Evolutionary conservation across 2,888 invertebrate species (phyloP), one percentile per base, ranked within the genome.

Genomic region (Stenodema calcarata): DNA sequence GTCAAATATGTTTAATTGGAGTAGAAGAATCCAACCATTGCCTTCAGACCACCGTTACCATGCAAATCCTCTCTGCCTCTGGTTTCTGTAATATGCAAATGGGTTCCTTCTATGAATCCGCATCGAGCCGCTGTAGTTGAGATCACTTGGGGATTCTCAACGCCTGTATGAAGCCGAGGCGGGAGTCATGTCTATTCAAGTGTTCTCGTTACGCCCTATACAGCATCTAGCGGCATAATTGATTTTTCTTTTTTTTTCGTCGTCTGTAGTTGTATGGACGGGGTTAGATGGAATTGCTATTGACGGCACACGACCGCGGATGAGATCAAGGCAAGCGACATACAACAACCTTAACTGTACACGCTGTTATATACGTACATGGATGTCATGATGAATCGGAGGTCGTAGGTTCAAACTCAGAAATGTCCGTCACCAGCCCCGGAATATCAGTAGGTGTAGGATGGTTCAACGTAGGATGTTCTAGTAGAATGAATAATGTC

Each of bases 1-100:
- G 62, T 62, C 62, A 62, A 62, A 62, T 62, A 62, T 62, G 62
- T 62, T 62, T 62, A 62, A 62, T 62, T 62, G 62, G 62, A 62
- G 62, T 62, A 62, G 62, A 62, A 62, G 62, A 62, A 62, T 62
- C 62, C 62, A 62, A 62, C 18, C 62, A 62, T 23, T 62, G 62
- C 62, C 62, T 62, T 62, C 62, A 62, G 23, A 62, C 62, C 62
- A 23, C 62, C 62, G 62, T 62, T 62, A 62, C 62, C 62, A 62
- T 62, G 62, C 62, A 62, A 62, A 62, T 62, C 23, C 62, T 9
- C n/a, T n/a, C 0, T 27, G 62, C 62, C 62, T 23, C 62, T 62
- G 62, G 62, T 62, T 62, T 62, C 62, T 62, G 62, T 62, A 62
- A 62, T 62, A 62, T 62, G 62, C 62, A 62, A 62, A 62, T 62